phyloP scores from a whole-genome alignment of 2,113 vertebrate species.

The Ariopsis seemanni region DNA sequence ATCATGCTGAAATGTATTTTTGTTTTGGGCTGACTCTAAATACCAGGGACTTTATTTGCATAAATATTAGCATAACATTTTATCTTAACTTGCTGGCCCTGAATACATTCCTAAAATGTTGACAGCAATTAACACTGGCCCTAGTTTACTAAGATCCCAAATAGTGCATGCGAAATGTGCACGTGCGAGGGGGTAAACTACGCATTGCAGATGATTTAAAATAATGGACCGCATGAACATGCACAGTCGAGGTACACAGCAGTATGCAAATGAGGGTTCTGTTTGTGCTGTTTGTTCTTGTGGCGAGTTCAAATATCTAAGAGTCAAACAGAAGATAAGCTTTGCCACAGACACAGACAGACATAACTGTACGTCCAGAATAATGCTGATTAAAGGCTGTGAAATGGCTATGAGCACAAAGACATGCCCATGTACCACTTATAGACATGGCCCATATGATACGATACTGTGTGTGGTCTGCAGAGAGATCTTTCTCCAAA shows the following conservation, averaged over 20 bases:
- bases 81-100: not conserved
- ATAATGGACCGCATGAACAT: not conserved
- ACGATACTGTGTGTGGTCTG: not conserved
- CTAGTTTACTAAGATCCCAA: not conserved
- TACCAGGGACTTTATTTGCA: not conserved
- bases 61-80: not conserved
- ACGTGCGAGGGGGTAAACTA: not conserved
- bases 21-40: not conserved
- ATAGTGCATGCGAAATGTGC: not conserved
- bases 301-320: not conserved
- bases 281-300: not conserved
- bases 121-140: not conserved
- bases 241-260: not conserved
- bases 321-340: not conserved
- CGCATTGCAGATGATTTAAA: not conserved
- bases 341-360: not conserved
- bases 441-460: not conserved
- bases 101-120: not conserved
- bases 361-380: not conserved
- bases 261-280: not conserved
- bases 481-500: not conserved
- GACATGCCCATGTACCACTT: not conserved
- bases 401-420: not conserved
- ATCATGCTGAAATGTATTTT: not conserved
- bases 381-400: not conserved